Conservation (phyloP, 23 tunicate genomes). For the Oikopleura albicans region DNA sequence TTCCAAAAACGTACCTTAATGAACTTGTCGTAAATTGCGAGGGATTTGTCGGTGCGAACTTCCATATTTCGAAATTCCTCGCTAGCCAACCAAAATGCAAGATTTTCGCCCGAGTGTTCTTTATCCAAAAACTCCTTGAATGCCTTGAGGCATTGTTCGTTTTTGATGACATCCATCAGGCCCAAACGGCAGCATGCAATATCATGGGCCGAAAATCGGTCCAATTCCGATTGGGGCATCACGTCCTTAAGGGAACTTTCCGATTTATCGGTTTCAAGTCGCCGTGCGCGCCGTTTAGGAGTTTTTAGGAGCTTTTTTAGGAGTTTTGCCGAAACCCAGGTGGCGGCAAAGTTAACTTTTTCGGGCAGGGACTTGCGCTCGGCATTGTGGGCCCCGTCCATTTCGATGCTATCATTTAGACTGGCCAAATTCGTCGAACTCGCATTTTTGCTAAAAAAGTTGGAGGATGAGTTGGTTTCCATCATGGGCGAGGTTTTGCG, state of each 20-base stretch:
- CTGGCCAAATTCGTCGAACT: background rate
- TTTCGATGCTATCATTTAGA: background rate
- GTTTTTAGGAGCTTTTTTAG: background rate
- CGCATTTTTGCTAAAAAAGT: background rate
- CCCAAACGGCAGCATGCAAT: background rate
- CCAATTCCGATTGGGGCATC: background rate
- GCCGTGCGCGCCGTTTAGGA: background rate
- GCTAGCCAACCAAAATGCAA: background rate
- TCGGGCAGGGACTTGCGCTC: conserved; percentile 12
- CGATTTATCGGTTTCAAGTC: background rate
- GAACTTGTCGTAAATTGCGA: background rate
- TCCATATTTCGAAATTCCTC: background rate
- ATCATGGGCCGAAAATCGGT: background rate
- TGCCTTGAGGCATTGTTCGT: background rate
- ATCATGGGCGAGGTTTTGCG: background rate
- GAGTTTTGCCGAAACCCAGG: conserved; percentile 1
- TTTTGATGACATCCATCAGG: conserved; percentile 31
- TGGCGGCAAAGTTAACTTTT: conserved; percentile 10
- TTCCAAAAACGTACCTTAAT: background rate
- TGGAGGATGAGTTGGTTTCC: background rate
- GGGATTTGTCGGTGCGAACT: background rate
- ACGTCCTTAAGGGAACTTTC: background rate
- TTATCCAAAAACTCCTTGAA: background rate
- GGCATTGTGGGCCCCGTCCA: background rate
- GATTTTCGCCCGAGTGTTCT: conserved; percentile 10